Base-by-base conservation (phyloP, 2,888 invertebrate genomes). In the Augochlorella aurata region DNA sequence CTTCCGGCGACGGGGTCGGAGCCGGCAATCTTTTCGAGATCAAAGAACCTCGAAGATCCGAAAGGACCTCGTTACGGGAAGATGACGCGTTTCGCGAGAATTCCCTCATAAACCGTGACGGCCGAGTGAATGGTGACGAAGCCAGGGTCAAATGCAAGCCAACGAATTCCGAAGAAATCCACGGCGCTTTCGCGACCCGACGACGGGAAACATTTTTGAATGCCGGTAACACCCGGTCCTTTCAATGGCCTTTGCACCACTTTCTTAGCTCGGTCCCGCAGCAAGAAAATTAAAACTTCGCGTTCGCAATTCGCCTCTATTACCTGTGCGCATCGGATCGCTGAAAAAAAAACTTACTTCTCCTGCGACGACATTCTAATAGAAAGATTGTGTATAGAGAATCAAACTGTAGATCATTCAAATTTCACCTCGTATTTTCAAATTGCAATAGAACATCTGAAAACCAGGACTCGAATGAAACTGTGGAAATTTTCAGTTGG, bases 41-140 rank as follows among this genome's bases (percentile, higher is more conserved):
- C 83, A 83, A 78, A 83, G 78, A 75, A 65, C 49, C 66, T 18
- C 54, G 71, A 76, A 54, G 50, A 79, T 74, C 77, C 74, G 75
- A 79, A 81, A 79, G 49, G 68, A 77, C 79, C 73, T 84, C 83
- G 76, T 79, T 79, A 79, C 63, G 75, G 18, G 54, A 29, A 54
- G 52, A 69, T 50, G 61, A 68, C 63, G 47, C 24, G 65, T 61
- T 58, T 52, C 44, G 83, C 72, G 77, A 75, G 73, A 81, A 69
- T 73, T 81, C 72, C 47, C 75, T 81, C 75, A 21, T 75, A 81
- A 80, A 80, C 74, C 79, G 76, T 50, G 47, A 70, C 61, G 50
- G 10, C 2, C 4, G 58, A 63, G 38, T 9, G 63, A 63, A 38
- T 18, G 29, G 45, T 58, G 58, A 24, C 52, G 67, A 58, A 58